Evolutionary conservation across 1,140 invertebrate genomes (phyloP), one percentile per base, ranked within the genome.

Genomic region (Bombus polaris): DNA sequence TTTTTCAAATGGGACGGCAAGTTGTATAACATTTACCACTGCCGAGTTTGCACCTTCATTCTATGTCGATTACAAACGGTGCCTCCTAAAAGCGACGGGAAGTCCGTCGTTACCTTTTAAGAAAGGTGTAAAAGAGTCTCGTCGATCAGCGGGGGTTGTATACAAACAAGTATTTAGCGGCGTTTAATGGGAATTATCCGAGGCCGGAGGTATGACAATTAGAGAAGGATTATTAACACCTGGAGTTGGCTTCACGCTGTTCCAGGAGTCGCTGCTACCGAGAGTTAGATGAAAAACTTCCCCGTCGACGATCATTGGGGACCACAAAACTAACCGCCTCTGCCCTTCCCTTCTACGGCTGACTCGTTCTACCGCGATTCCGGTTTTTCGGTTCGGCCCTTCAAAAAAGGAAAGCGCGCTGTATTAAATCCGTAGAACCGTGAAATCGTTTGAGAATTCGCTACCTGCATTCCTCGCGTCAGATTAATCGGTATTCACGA

Each of bases 221-320:
- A 94, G 89, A 87, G 91, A 82, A 88, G 94, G 94, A 95, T 95
- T 95, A 95, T 95, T 94, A 93, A 94, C 94, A 95, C 94, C 94
- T 95, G 94, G 94, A 89, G 53, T 89, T 77, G 92, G 89, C 92
- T 89, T 93, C 92, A 92, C 89, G 93, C 93, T 94, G 92, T 82
- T 93, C 89, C 81, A 92, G 81, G 84, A 94, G 90, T 94, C 90
- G 91, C 76, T 80, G 59, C 78, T 83, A 82, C 81, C 57, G 65
- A 22, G 22, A 90, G 86, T 91, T 85, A 77, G 81, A 83, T 81
- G 83, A 35, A 62, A 86, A 87, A 88, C 35, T 59, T 88, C 44
- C 53, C 82, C 53, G n/a, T 65, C 28, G 15, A 47, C 77, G 47
- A 79, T 62, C 42, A 35, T 47, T n/a, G 59, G 22, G 62, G 42